phyloP scores from a whole-genome alignment of 2,888 invertebrate genomes.

The Amiota minor region DNA sequence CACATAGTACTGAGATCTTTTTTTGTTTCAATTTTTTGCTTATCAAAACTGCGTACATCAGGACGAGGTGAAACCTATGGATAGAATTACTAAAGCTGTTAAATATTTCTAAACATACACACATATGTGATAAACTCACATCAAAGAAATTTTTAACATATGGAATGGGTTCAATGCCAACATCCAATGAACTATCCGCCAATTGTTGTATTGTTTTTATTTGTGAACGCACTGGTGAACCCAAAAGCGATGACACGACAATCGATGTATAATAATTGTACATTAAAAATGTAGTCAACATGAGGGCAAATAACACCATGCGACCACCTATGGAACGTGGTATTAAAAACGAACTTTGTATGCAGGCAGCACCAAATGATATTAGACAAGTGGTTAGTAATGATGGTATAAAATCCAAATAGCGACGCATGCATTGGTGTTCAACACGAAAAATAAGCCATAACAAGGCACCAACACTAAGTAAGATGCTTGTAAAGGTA shows the following conservation, averaged over 20 bases:
- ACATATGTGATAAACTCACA: constrained; percentile 49
- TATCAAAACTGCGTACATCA: constrained; percentile 58
- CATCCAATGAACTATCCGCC: constrained; percentile 75
- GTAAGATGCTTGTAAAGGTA: constrained; percentile 70
- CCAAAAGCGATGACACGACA: constrained; percentile 78
- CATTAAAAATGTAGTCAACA: constrained; percentile 73
- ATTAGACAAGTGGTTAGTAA: constrained; percentile 69
- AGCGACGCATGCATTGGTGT: constrained; percentile 46
- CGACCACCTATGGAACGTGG: constrained; percentile 74
- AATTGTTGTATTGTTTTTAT: constrained; percentile 76
- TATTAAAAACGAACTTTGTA: constrained; percentile 74
- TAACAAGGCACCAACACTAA: constrained; percentile 66
- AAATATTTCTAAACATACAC: neutral
- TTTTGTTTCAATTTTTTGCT: constrained; percentile 56
- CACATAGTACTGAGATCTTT: constrained; percentile 56
- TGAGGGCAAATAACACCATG: constrained; percentile 62
- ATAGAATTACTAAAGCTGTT: neutral
- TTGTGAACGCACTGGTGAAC: constrained; percentile 75
- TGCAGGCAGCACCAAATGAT: constrained; percentile 74
- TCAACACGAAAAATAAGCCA: constrained; percentile 69
- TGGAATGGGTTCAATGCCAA: constrained; percentile 75
- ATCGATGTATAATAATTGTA: constrained; percentile 79
- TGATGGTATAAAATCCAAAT: constrained; percentile 62
- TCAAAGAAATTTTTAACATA: constrained; percentile 61
- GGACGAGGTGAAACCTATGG: constrained; percentile 52